Percentiles rank a stretch among this genome's conserved stretches.
Evolutionary conservation across 2,797 vertebrate species (phyloP).

Genomic region (Lepidocolaptes lacrymiger): DNA sequence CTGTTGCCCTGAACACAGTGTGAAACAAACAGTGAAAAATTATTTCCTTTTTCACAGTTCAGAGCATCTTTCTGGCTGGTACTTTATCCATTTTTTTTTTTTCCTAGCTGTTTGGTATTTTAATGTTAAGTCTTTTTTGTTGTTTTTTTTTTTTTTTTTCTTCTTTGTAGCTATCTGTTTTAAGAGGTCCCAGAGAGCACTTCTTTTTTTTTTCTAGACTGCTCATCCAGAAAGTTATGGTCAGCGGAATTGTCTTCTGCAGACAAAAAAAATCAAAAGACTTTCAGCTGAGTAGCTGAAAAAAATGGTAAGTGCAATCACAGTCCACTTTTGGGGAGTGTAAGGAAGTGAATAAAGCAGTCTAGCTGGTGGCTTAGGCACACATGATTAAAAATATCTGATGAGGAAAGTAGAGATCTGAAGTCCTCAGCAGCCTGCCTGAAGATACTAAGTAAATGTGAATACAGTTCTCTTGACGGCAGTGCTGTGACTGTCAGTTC

Average conservation of each 20-base stretch:
- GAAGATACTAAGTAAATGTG: neutral
- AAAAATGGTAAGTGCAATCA: neutral
- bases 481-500: neutral
- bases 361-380: neutral
- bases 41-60: slow-evolving; percentile 22
- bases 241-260: neutral
- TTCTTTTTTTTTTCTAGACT: neutral
- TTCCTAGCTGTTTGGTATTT: neutral
- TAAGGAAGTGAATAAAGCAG: neutral
- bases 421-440: neutral
- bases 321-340: neutral
- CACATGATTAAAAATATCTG: neutral
- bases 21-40: neutral
- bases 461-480: neutral
- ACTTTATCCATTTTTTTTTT: neutral
- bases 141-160: neutral
- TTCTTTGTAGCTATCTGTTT: neutral
- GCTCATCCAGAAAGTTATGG: neutral
- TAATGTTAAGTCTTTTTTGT: neutral
- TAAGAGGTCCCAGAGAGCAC: neutral
- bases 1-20: neutral
- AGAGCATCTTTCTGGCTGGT: neutral
- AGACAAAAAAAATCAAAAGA: neutral
- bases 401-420: neutral
- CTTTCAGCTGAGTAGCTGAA: neutral